Base-by-base conservation (phyloP, 2,888 invertebrate species). In the Eudemis profundana region DNA sequence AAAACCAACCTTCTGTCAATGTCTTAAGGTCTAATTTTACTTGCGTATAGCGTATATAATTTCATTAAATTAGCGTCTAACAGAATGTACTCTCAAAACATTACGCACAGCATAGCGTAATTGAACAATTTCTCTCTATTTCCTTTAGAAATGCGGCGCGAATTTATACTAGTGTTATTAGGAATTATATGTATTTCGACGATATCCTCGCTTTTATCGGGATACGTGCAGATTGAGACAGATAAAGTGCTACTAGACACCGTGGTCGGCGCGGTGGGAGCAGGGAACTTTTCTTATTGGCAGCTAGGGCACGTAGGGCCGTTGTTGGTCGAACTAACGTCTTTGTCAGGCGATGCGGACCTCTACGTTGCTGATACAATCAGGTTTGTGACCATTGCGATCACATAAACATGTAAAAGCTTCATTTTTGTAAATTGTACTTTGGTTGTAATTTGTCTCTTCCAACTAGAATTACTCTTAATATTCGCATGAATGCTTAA, bases 281-380 rank as follows among this genome's bases (percentile, higher is more conserved):
- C 89, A 1, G 92, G 92, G 0, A 91, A 91, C 77, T 90, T 90
- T 69, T 89, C 92, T 0, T 92, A 89, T 62, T 92, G 91, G 92
- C 90, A 90, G 74, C 73, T 90, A 7, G 87, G 86, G 0, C 88
- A 91, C 40, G 74, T 74, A 0, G 91, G 92, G 0, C 87, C 86
- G 14, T 51, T 92, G 40, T 63, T 86, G 23, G 81, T 92, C 0
- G 90, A 91, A 72, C 61, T 92, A 8, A 87, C 83, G 0, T 87
- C 90, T 1, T 14, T 89, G 33, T 70, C 79, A 0, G 92, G 92
- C 2, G 92, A 92, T 62, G 92, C 91, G 0, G 92, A 92, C 64
- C 79, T 92, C 7, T 92, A 90, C 57, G 85, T 92, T 0, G 83
- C 90, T 1, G 90, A 91, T 70, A 81, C 76, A 33, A 69, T 83